Evolutionary conservation across 2,797 vertebrate species (phyloP), one percentile per base, ranked within the genome.

Genomic region (Aulostomus chinensis): DNA sequence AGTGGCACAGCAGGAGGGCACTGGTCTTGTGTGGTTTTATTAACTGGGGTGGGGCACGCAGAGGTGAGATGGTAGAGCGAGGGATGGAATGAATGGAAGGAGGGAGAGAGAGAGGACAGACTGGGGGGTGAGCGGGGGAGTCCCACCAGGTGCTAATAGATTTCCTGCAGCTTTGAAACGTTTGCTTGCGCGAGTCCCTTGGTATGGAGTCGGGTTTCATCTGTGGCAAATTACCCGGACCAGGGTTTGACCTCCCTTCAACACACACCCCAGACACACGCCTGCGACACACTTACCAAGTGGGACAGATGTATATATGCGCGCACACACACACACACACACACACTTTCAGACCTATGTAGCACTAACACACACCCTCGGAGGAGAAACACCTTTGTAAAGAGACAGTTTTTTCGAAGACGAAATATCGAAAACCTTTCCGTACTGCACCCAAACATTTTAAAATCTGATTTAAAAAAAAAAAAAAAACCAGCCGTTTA

Each of bases 111-210:
- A 7, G 41, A 31, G 78, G 30, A 53, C 47, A 47, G 62, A 66
- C n/a, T 10, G 28, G 47, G 40, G 48, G 40, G 50, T 33, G 37
- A 11, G 21, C 10, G 43, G 37, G 58, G 58, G 67, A 58, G 70
- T 78, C 80, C 71, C 78, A 80, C 85, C 79, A 91, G 89, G 90
- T 91, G 90, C 88, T 90, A 92, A 91, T 91, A 88, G 89, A 90
- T 88, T 90, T 91, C 89, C 87, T 89, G 83, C 82, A 85, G 90
- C 86, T 91, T 89, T 91, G 87, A 89, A 89, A 87, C 64, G 53
- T 80, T 84, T 70, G 76, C 83, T 83, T 61, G 78, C 52, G 60
- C 67, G 30, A 65, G 74, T 82, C 65, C 61, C 79, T 63, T 51
- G 69, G 74, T 79, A 68, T 37, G 62, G 80, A 76, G 63, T 91